These are phyloP conservation scores for Chaetodon trifasciatus DNA, from an alignment of 2,797 vertebrate species.

Conservation along the genomic window DNA sequence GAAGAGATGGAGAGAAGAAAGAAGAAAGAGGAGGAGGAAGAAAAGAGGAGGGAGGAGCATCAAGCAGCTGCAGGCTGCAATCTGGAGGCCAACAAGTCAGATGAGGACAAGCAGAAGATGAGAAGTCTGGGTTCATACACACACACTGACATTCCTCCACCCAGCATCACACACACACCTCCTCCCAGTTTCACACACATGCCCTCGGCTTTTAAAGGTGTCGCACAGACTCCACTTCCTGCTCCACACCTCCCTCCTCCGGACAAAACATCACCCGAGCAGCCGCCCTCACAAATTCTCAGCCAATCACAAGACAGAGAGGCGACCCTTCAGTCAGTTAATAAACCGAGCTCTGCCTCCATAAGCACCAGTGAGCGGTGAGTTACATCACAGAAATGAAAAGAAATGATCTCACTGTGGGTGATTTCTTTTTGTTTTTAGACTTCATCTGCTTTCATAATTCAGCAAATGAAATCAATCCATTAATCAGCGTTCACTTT, in stretches of 20 bases:
- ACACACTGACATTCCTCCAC: neutral
- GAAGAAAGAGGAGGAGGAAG: slow-evolving; percentile 24
- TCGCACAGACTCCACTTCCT: neutral
- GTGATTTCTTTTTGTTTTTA: slow-evolving; percentile 3
- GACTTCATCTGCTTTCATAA: slow-evolving; percentile 4
- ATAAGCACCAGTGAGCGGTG: slow-evolving; percentile 62
- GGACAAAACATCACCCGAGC: slow-evolving; percentile 35
- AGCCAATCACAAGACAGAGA: slow-evolving; percentile 52
- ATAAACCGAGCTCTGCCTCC: slow-evolving; percentile 33
- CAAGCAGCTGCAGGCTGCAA: slow-evolving; percentile 5
- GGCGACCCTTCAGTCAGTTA: slow-evolving; percentile 10
- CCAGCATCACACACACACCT: neutral
- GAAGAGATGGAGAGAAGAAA: slow-evolving; percentile 25
- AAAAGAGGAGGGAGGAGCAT: slow-evolving; percentile 28
- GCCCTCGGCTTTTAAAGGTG: neutral
- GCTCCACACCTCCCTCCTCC: slow-evolving; percentile 44
- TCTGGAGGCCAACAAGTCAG: slow-evolving; percentile 74
- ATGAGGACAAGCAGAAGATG: slow-evolving; percentile 83
- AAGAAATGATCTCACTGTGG: slow-evolving; percentile 2
- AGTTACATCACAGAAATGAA: slow-evolving; percentile 56
- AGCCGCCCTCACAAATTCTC: slow-evolving; percentile 7
- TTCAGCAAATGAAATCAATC: slow-evolving; percentile 27
- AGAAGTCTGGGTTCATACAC: slow-evolving; percentile 43
- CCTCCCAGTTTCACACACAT: slow-evolving; percentile 7
- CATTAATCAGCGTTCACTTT: neutral